phyloP scores from a whole-genome alignment of 2,797 vertebrate genomes.

The Pangasius macronema region DNA sequence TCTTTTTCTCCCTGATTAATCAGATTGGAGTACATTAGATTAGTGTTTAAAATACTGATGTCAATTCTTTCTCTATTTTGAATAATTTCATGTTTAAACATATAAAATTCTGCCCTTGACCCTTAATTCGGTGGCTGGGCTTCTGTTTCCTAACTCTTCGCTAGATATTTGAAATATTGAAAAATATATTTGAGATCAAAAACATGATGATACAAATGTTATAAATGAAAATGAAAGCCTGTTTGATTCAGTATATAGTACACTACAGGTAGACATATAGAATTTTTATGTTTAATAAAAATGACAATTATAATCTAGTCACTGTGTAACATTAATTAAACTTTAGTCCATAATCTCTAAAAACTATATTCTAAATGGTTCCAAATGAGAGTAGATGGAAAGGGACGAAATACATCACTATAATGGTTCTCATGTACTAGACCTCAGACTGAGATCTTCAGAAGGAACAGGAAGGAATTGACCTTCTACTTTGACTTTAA shows the following conservation, averaged over 20 bases:
- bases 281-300: not conserved
- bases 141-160: not conserved
- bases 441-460: constrained; percentile 40
- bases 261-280: not conserved
- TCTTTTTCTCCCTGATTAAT: not conserved
- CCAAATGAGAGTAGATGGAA: constrained; percentile 17
- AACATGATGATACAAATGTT: not conserved
- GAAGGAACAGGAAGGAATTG: constrained; percentile 37
- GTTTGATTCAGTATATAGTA: not conserved
- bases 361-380: constrained; percentile 27
- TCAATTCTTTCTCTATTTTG: not conserved
- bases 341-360: not conserved
- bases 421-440: constrained; percentile 29
- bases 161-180: not conserved
- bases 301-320: not conserved
- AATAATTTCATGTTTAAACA: not conserved
- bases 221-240: not conserved
- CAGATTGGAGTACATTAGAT: not conserved
- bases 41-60: not conserved
- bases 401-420: not conserved
- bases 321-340: not conserved
- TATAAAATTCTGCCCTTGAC: not conserved
- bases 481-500: constrained; percentile 53
- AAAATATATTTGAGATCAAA: not conserved
- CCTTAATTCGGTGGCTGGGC: not conserved